Conservation (phyloP, 2,888 invertebrate genomes). For the Eledone cirrhosa region DNA sequence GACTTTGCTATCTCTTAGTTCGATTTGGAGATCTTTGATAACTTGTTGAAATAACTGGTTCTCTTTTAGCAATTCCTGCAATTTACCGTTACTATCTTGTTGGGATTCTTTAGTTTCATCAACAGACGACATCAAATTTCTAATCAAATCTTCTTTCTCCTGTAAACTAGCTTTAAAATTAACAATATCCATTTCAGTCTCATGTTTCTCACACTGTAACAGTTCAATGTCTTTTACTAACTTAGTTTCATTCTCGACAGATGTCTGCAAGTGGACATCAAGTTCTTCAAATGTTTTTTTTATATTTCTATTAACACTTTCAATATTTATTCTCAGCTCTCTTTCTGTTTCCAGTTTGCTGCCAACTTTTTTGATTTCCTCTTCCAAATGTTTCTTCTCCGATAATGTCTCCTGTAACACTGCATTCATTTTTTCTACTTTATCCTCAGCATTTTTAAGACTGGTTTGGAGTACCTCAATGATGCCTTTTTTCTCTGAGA, state of each 20-base stretch:
- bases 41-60: too few species aligned
- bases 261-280: neutral
- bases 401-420: neutral
- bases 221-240: neutral
- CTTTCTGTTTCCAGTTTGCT: neutral
- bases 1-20: too few species aligned
- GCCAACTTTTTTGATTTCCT: neutral
- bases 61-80: neutral
- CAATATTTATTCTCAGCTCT: neutral
- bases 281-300: neutral
- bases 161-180: slow-evolving; percentile 31
- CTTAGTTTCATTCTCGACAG: neutral
- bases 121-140: neutral
- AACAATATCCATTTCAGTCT: slow-evolving; percentile 17
- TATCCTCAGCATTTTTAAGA: neutral
- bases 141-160: slow-evolving; percentile 16
- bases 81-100: neutral
- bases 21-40: too few species aligned
- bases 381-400: slow-evolving; percentile 16
- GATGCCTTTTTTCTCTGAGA: neutral
- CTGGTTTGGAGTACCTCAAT: neutral
- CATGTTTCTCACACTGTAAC: slow-evolving; percentile 6
- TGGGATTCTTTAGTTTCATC: neutral
- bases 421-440: neutral
- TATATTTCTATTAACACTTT: neutral